A percentile compares a stretch with the other conserved stretches of the same genome.
Evolutionary conservation across 92 coral and sea anemone genomes (phyloP).

Genomic region (Bergia puertoricense): DNA sequence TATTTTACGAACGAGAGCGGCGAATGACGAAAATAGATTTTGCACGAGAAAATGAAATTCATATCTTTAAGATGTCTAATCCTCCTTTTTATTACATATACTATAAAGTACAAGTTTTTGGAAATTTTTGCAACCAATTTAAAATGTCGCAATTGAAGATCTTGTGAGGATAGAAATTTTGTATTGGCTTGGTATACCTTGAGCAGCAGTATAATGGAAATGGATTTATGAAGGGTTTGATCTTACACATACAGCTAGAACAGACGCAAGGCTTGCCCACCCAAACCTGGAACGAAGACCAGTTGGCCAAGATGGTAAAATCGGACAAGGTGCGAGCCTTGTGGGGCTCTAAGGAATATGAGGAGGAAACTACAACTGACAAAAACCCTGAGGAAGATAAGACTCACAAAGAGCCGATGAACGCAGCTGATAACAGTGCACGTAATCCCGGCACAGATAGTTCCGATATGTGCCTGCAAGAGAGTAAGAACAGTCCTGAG

Average conservation of each 20-base stretch:
- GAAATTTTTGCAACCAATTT: no score
- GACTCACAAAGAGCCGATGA: no score
- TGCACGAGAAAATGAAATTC: no score
- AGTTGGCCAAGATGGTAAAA: constrained; percentile 18
- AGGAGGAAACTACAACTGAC: neutral
- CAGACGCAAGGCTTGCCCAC: neutral
- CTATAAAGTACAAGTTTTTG: no score
- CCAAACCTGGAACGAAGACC: constrained; percentile 20
- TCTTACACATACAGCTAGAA: neutral
- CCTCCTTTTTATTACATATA: no score
- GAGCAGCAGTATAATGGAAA: no score
- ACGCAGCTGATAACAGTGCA: neutral
- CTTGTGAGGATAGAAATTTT: neutral
- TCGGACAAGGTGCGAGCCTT: constrained; percentile 33
- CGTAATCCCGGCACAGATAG: neutral
- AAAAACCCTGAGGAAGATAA: neutral
- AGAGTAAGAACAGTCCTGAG: neutral
- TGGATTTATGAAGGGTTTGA: neutral
- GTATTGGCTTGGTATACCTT: neutral
- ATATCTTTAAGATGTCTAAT: no score
- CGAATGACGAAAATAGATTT: no score
- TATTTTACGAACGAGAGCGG: no score
- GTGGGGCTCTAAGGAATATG: constrained; percentile 15
- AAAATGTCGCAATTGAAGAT: neutral
- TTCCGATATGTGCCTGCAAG: neutral